Base-by-base conservation (phyloP, 2,113 vertebrate species). In the Stigmatopora argus region DNA sequence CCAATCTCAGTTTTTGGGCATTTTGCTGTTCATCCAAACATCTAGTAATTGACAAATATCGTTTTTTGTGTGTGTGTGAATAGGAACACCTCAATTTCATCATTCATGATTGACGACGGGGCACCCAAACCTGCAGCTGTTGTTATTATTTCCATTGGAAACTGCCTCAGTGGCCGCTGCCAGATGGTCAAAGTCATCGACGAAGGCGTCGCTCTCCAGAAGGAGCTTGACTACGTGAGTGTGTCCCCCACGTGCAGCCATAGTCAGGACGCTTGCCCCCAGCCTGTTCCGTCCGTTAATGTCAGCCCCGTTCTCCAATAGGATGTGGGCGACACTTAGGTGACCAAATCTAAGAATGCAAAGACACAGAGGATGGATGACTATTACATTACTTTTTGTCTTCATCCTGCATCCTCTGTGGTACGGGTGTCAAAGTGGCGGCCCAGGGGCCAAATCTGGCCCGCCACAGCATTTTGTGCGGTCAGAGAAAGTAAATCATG, bases 251-350 rank as follows among this genome's bases (percentile, higher is more conserved):
- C 97, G 92, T 5, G 94, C 90, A 0, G 96, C 95, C 92, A 96
- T 93, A 0, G 92, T 92, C 23, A 99, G 92, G 65, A 97, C 93
- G 0, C 92, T 96, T 45, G 93, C 94, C n/a, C 97, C 96, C 7
- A 99, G 87, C 12, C 95, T 88, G 85, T 97, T 99, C 67, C 94
- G 92, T 1, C 93, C 94, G 0, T 97, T 96, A 15, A 95, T 90
- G 69, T 98, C 95, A 0, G 96, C 97, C 1, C 95, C 95, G 0
- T 98, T 94, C 81, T 99, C 97, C 89, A 98, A 70, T 48, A 99
- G 89, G 71, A 99, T 92, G 78, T 93, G 93, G 19, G 94, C 92
- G 48, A 98, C 95, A 0, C 73, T 92, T 46, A 92, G 78, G 66
- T 99, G 95, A 58, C 97, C 97, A 74, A 94, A 96, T 77, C 96